phyloP scores from a whole-genome alignment of 2,888 invertebrate genomes.

The Drosophila siamana region DNA sequence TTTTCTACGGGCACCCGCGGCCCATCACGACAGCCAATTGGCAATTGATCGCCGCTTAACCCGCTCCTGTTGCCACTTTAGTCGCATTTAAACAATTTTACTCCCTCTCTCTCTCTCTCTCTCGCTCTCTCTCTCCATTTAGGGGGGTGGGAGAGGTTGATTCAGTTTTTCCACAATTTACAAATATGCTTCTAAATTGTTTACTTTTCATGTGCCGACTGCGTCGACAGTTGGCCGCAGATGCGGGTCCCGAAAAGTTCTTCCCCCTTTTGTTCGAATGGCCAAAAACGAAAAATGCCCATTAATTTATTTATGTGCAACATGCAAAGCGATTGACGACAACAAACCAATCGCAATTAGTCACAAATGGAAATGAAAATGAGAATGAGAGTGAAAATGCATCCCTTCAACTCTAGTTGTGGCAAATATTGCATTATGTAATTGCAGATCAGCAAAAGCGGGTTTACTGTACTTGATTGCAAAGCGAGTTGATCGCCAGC shows the following conservation, averaged over 20 bases:
- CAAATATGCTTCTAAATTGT: constrained; percentile 47
- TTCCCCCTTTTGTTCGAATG: background rate
- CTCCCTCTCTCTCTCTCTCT: too few species aligned
- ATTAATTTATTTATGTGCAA: constrained; percentile 84
- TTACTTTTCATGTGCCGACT: constrained; percentile 46
- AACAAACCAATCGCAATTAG: constrained; percentile 84
- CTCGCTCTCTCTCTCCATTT: too few species aligned
- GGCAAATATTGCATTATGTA: background rate
- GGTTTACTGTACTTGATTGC: background rate
- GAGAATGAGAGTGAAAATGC: constrained; percentile 68
- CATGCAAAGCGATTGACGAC: constrained; percentile 84
- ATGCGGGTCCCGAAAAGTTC: constrained; percentile 58
- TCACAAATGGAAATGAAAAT: constrained; percentile 69
- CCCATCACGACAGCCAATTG: constrained; percentile 41
- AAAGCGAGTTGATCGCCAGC: too few species aligned
- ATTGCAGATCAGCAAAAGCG: background rate
- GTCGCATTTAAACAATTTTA: constrained; percentile 31
- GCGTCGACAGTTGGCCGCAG: constrained; percentile 56
- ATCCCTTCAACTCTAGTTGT: constrained; percentile 10
- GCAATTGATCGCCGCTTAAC: constrained; percentile 56
- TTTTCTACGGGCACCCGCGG: constrained; percentile 70
- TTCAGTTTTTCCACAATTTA: constrained; percentile 49
- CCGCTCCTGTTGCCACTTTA: constrained; percentile 66
- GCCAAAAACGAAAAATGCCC: constrained; percentile 29
- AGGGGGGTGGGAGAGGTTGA: constrained; percentile 6